Conservation (phyloP, 2,797 vertebrate genomes). For the Heteromormyrus szaboi region DNA sequence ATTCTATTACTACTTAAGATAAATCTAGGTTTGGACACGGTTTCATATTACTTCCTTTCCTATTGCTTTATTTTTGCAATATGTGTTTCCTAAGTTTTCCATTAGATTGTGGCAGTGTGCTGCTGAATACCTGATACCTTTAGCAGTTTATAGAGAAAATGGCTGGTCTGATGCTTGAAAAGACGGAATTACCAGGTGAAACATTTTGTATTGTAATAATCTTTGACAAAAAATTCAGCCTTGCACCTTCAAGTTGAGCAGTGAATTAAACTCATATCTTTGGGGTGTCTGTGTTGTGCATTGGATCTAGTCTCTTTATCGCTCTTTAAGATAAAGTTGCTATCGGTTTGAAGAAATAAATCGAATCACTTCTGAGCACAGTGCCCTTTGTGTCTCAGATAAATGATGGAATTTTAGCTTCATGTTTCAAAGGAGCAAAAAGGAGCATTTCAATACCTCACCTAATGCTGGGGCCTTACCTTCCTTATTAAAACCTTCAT, state of each 20-base stretch:
- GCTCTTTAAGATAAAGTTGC: neutral
- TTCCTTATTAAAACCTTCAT: neutral
- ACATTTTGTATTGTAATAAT: neutral
- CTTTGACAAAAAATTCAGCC: neutral
- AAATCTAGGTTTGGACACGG: neutral
- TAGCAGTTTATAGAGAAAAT: neutral
- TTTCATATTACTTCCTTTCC: neutral
- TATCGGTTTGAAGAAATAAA: neutral
- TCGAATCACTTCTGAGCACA: neutral
- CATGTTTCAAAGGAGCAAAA: neutral
- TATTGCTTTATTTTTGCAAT: neutral
- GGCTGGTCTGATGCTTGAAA: neutral
- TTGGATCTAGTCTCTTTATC: neutral
- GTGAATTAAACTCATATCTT: neutral
- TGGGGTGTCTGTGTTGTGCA: neutral
- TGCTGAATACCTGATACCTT: neutral
- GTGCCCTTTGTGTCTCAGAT: neutral
- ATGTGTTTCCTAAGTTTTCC: neutral
- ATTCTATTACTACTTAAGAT: neutral
- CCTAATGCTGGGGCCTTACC: neutral
- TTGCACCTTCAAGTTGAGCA: neutral
- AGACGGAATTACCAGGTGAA: neutral
- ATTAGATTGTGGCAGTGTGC: neutral
- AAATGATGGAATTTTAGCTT: neutral
- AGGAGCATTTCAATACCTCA: neutral